Percentiles rank a stretch among this genome's conserved stretches.
phyloP scores from a whole-genome alignment of 2,797 vertebrate species.

The Galaxias olidus region DNA sequence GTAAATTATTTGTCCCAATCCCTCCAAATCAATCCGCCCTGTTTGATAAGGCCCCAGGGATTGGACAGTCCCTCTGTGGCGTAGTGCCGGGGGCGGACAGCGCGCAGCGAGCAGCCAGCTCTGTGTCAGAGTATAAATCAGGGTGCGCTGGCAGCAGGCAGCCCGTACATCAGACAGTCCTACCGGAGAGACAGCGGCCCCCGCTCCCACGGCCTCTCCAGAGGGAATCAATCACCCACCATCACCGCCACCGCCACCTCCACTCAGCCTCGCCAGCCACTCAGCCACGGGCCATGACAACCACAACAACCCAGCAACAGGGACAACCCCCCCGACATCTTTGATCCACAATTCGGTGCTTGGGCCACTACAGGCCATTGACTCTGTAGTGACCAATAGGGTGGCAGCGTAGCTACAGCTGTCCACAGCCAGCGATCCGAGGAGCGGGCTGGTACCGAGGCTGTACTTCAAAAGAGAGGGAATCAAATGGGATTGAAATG shows the following conservation, averaged over 20 bases:
- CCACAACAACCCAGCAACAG: too few relatives aligned
- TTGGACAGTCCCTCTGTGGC: constrained; percentile 27
- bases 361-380: too few relatives aligned
- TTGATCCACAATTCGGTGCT: too few relatives aligned
- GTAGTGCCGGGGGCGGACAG: constrained; percentile 15
- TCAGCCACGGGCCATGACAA: neutral
- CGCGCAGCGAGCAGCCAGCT: constrained; percentile 54
- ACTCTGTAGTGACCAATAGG: too few relatives aligned
- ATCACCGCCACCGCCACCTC: constrained; percentile 46
- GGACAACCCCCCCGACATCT: too few relatives aligned
- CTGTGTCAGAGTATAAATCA: constrained; percentile 66
- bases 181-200: constrained; percentile 50
- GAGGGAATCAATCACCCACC: constrained; percentile 67
- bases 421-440: too few relatives aligned
- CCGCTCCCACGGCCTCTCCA: constrained; percentile 32
- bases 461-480: too few relatives aligned
- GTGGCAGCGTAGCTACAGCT: too few relatives aligned
- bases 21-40: too few relatives aligned
- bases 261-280: constrained; percentile 47
- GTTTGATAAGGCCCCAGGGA: neutral
- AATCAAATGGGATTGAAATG: neutral
- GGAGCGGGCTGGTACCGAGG: too few relatives aligned
- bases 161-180: constrained; percentile 65
- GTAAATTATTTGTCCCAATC: too few relatives aligned
- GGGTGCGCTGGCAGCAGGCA: constrained; percentile 61